Base-by-base conservation (phyloP, 2,888 invertebrate species). In the Agelastica alni region DNA sequence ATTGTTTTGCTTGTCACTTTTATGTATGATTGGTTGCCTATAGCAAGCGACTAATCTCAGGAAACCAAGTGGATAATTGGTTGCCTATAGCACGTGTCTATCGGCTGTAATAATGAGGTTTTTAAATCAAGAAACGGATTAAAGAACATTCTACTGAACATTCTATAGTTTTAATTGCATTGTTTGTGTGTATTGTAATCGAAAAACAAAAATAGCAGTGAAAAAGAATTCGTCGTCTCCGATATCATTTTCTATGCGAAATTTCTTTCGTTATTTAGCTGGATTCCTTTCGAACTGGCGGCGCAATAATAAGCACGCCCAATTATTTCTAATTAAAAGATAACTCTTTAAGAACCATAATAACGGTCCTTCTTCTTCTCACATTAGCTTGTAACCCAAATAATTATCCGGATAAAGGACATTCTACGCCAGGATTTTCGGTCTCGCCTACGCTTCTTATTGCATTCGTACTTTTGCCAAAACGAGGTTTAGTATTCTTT, bases 241-340 rank as follows among this genome's bases (percentile, higher is more conserved):
- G 26, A 26, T 13, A 42, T 42, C 12, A n/a, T 17, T 45, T 45
- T 22, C 14, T 14, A 9, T 34, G 10, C 22, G 9, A 17, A 46
- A 46, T 46, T 14, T 37, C 46, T 46, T 46, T 37, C 36, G 12
- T 36, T 45, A 34, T 45, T 34, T 22, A 9, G 22, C 18, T n/a
- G 13, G 17, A 39, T 30, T 31, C 48, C 30, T 48, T 48, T 13
- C n/a, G 20, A 10, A 18, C 31, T 20, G 5, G n/a, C n/a, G 18
- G 20, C 20, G 14, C 13, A 30, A 39, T 48, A 39, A 39, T 48
- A 28, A n/a, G n/a, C 20, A 14, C 5, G 9, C 20, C 41, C 32
- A 49, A 49, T 49, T 49, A 41, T 41, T 49, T 49, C 49, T 49
- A 49, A 49, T 49, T 49, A 49, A 49, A 49, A 41, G 49, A 49